Base-by-base conservation (phyloP, 2,888 invertebrate genomes). In the Himalopsyche tibetana region DNA sequence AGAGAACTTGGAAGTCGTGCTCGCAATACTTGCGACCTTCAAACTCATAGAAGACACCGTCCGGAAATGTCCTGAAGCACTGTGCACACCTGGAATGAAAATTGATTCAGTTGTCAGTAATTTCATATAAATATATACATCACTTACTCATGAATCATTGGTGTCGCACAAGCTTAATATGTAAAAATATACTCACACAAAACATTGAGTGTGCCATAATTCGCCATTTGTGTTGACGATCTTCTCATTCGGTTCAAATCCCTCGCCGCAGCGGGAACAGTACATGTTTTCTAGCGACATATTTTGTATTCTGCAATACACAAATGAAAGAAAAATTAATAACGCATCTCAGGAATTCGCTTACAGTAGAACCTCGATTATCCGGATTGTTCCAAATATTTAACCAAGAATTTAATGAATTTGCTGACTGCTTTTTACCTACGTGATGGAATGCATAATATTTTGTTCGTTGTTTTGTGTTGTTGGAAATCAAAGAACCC, bases 11-110 rank as follows among this genome's bases (percentile, higher is more conserved):
- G 91, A 99, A 99, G 92, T 99, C 99, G 91, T 98, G 97, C 92
- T 99, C 99, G 91, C 99, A 99, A 91, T 99, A 99, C 92, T 99
- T 99, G 89, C 99, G 95, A 0, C 99, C 99, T 92, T 99, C 99
- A 91, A 99, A 99, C 93, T 99, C 99, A 92, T 99, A 99, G 92
- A 99, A 99, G 82, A 98, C 96, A 84, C 99, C 99, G 91, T 99
- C 99, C 87, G 98, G 98, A 91, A 99, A 99, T 80, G 98, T 97
- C 87, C 99, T 96, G 92, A 99, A 99, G 91, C 99, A 99, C 93
- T 99, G 99, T 1, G 99, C 99, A 92, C 99, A 99, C 40, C 99
- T 97, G 90, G 28, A 91, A 89, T 15, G 12, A 3, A 15, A 3
- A 45, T 45, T 45, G 45, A 45, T 45, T 8, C 8, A 4, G 45